phyloP scores from a whole-genome alignment of 2,888 invertebrate genomes.

The Diadegma fenestrale region DNA sequence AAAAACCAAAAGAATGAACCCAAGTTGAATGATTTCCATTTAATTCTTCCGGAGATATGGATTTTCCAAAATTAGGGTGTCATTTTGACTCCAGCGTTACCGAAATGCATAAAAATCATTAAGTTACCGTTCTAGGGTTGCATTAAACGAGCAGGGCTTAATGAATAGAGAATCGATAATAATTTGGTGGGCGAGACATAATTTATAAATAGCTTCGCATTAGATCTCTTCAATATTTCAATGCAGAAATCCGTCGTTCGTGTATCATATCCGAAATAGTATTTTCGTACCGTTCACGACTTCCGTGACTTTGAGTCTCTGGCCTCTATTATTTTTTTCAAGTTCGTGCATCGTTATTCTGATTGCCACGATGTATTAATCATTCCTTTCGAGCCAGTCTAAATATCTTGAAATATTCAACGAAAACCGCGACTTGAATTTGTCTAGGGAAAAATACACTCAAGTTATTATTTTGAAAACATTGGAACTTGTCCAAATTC shows the following conservation, averaged over 20 bases:
- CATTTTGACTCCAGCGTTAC: no score
- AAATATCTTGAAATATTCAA: neutral
- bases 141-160: no score
- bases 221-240: neutral
- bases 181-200: neutral
- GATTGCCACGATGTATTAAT: neutral
- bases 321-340: neutral
- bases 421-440: neutral
- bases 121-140: no score
- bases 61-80: no score
- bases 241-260: neutral
- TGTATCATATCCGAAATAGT: constrained; percentile 1
- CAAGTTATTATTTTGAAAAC: neutral
- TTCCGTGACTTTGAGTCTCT: constrained; percentile 10
- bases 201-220: neutral
- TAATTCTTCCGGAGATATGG: no score
- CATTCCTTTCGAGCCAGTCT: neutral
- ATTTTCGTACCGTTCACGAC: neutral
- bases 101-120: no score
- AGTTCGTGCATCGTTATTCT: neutral
- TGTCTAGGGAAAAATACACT: neutral
- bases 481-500: no score
- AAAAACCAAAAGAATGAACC: no score
- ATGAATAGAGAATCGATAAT: neutral
- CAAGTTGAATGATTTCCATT: no score